Percentiles rank a stretch among this genome's conserved stretches.
These are phyloP conservation scores for Megalops cyprinoides DNA, from an alignment of 2,797 vertebrate genomes.

Conservation along the genomic window DNA sequence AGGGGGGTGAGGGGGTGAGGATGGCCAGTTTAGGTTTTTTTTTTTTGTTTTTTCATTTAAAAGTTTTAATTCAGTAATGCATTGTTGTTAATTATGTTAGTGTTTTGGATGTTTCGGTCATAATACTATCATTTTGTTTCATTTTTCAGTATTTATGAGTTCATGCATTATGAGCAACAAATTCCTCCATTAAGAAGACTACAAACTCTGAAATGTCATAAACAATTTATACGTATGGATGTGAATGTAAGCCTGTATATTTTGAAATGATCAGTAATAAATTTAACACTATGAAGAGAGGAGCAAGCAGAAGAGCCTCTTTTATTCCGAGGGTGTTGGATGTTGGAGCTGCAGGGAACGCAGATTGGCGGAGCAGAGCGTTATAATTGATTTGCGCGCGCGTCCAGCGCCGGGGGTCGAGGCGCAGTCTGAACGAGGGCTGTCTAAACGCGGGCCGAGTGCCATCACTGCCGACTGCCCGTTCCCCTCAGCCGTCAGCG, in stretches of 20 bases:
- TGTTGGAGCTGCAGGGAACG: slow-evolving; percentile 1
- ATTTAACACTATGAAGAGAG: neutral
- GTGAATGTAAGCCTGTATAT: slow-evolving; percentile 11
- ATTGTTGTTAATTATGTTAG: too few species aligned
- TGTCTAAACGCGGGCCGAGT: too few species aligned
- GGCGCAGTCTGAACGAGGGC: neutral
- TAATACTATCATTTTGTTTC: too few species aligned
- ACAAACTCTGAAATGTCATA: too few species aligned
- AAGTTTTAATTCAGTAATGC: too few species aligned
- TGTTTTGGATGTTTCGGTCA: too few species aligned
- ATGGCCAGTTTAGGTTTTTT: neutral
- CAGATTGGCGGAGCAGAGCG: neutral
- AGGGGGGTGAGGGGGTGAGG: neutral
- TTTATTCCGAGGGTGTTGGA: neutral
- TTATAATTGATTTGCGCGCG: neutral
- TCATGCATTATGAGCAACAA: too few species aligned
- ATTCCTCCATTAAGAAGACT: too few species aligned
- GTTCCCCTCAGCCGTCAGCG: neutral
- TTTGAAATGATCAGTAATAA: slow-evolving; percentile 3
- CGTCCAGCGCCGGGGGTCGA: neutral
- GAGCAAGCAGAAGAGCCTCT: neutral
- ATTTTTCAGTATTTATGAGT: too few species aligned
- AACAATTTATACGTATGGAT: neutral
- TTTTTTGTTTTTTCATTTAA: neutral
- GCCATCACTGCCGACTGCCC: neutral